Percentiles rank a stretch among this genome's conserved stretches.
phyloP scores from a whole-genome alignment of 2,797 vertebrate species.

The Eulemur mongoz region DNA sequence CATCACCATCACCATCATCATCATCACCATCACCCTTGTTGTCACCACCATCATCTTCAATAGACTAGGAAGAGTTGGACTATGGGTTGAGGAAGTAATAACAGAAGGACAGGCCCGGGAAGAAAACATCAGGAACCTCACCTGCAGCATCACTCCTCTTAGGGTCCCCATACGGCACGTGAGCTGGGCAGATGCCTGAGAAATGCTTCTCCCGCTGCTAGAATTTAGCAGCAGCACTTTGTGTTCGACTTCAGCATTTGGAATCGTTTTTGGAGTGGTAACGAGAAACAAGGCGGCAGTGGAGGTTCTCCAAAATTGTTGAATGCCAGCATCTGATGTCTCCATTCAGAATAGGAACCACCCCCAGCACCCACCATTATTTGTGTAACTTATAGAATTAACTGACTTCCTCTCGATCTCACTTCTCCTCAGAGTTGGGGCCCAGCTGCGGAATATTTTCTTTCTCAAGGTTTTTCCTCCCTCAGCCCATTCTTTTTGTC shows the following conservation, averaged over 20 bases:
- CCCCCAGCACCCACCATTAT: background rate
- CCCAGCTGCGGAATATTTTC: background rate
- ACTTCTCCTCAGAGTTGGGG: background rate
- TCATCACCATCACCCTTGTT: background rate
- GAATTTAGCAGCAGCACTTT: background rate
- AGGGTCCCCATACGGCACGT: background rate
- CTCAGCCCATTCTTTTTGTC: background rate
- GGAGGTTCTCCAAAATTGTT: constrained; percentile 12
- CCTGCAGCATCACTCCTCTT: background rate
- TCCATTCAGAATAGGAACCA: constrained; percentile 42
- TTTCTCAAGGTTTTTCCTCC: background rate
- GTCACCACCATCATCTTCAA: background rate
- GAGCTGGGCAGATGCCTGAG: background rate
- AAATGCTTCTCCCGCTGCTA: background rate
- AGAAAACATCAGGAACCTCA: too few species aligned
- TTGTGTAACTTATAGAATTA: constrained; percentile 14
- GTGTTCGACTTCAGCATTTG: background rate
- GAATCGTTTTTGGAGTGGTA: background rate
- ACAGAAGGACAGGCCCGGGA: background rate
- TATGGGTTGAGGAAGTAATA: background rate
- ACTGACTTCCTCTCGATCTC: background rate
- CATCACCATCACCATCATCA: background rate
- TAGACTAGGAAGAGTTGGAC: background rate
- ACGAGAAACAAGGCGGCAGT: background rate
- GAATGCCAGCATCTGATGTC: background rate